Percentiles rank a stretch among this genome's conserved stretches.
These are phyloP conservation scores for Ciconia maguari DNA, from an alignment of 2,113 vertebrate genomes.

Conservation along the genomic window DNA sequence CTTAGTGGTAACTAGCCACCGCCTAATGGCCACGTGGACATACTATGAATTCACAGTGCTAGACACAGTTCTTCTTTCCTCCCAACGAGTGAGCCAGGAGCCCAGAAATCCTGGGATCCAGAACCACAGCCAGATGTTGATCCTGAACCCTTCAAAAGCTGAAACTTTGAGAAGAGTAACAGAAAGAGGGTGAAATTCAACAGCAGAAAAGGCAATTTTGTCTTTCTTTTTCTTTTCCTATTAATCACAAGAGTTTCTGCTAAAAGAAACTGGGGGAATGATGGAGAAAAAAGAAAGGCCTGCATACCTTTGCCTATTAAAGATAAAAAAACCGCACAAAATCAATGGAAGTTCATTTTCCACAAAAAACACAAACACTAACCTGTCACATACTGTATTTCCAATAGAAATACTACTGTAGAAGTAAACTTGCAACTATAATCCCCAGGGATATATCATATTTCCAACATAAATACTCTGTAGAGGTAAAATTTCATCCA, in stretches of 20 bases:
- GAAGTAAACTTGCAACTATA: background rate
- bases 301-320: background rate
- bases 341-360: background rate
- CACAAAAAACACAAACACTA: background rate
- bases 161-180: background rate
- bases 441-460: background rate
- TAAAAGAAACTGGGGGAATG: accelerated
- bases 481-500: background rate
- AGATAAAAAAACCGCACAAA: background rate
- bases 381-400: background rate
- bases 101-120: background rate
- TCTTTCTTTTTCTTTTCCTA: background rate
- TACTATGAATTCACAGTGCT: background rate
- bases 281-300: background rate
- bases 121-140: background rate
- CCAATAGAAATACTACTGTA: background rate
- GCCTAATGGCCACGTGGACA: background rate
- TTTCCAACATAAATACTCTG: background rate
- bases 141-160: background rate
- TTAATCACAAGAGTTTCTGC: background rate
- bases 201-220: background rate
- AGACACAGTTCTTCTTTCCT: background rate
- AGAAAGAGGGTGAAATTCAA: background rate
- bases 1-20: background rate
- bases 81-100: accelerated